A percentile compares a stretch with the other conserved stretches of the same genome.
Conservation (phyloP, 2,113 vertebrate species). For the Vombatus ursinus region DNA sequence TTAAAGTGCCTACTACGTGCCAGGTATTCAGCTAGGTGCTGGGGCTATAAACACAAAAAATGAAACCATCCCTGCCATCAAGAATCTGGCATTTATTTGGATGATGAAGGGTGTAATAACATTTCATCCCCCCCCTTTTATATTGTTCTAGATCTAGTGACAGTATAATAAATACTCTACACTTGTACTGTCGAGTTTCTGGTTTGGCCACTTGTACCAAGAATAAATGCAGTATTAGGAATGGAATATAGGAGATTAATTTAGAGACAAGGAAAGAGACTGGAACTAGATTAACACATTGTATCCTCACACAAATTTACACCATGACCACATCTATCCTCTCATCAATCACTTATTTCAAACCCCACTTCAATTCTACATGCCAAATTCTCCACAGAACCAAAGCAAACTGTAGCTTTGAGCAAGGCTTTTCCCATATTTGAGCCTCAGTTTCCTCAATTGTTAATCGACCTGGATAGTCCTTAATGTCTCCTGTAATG, state of each 20-base stretch:
- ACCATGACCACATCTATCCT: background rate
- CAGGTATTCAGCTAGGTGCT: background rate
- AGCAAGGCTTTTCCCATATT: background rate
- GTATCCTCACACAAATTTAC: background rate
- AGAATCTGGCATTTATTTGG: background rate
- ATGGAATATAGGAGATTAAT: background rate
- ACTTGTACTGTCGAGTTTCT: background rate
- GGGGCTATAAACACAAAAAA: background rate
- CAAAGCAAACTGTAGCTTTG: background rate
- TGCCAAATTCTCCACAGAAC: background rate
- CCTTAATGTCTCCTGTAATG: background rate
- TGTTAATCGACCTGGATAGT: background rate
- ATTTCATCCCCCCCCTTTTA: background rate
- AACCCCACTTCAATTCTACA: background rate
- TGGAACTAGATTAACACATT: background rate
- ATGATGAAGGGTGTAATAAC: background rate
- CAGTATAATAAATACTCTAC: background rate
- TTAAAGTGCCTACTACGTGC: background rate
- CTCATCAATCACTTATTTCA: background rate
- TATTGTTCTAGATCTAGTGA: background rate
- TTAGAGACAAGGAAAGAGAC: background rate
- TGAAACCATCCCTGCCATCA: background rate
- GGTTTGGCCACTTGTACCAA: background rate
- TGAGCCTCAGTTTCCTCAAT: background rate
- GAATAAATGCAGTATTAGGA: background rate